phyloP scores from a whole-genome alignment of 2,888 invertebrate species.

The Prosapia bicincta region DNA sequence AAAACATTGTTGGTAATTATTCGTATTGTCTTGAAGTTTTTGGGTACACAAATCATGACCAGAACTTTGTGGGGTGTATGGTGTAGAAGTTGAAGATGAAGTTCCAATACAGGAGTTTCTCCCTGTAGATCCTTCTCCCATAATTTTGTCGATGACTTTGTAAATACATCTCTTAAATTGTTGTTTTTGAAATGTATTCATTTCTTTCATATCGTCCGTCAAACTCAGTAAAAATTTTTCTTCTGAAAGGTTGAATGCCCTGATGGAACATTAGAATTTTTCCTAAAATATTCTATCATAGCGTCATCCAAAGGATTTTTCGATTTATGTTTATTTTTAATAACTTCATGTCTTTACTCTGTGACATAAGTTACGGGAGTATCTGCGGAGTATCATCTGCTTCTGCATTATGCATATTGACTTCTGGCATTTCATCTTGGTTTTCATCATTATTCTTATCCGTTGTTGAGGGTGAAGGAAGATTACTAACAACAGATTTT shows the following conservation, averaged over 20 bases:
- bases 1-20: too few species aligned
- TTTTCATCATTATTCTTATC: neutral
- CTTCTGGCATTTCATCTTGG: neutral
- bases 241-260: neutral
- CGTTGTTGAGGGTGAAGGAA: too few species aligned
- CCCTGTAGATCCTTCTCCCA: neutral
- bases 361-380: too few species aligned
- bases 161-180: neutral
- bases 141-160: neutral
- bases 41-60: too few species aligned
- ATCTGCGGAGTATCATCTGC: neutral
- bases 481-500: neutral
- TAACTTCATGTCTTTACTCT: neutral
- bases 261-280: neutral
- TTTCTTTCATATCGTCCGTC: too few species aligned
- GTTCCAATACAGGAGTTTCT: neutral
- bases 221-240: neutral
- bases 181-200: too few species aligned
- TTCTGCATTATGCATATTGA: neutral
- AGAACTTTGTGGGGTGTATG: neutral
- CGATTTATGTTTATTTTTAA: neutral
- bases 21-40: too few species aligned
- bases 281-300: too few species aligned
- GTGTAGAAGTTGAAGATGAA: neutral
- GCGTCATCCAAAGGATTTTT: too few species aligned